Evolutionary conservation across 2,888 invertebrate species (phyloP).

Genomic region (Mesopsocus fuscifrons): DNA sequence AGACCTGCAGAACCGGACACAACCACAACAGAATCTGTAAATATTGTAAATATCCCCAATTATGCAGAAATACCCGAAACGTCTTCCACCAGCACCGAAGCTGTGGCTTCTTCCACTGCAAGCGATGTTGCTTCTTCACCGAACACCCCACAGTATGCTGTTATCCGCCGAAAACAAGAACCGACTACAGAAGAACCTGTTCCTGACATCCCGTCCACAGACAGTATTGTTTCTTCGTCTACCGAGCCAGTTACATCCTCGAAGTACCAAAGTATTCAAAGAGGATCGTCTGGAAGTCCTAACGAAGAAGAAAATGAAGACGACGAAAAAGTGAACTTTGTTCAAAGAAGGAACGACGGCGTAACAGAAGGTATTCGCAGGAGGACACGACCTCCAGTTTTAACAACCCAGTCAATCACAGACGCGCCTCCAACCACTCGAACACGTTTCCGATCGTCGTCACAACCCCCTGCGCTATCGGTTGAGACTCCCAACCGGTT

Average conservation of each 20-base stretch:
- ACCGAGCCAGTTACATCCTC: too few relatives aligned
- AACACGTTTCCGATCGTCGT: conserved; percentile 15
- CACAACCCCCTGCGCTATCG: conserved; percentile 17
- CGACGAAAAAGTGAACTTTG: not conserved
- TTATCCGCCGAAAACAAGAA: conserved; percentile 9
- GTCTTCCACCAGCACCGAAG: too few relatives aligned
- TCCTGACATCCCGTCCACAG: too few relatives aligned
- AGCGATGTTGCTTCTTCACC: too few relatives aligned
- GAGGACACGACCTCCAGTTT: conserved; percentile 8
- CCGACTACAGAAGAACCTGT: too few relatives aligned
- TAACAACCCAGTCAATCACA: conserved; percentile 9
- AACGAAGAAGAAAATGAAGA: conserved; percentile 13
- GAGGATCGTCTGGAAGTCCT: too few relatives aligned
- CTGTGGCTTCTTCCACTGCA: too few relatives aligned
- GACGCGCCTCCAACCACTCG: conserved; percentile 5
- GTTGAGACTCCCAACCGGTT: not conserved
- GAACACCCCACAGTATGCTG: too few relatives aligned
- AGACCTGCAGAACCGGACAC: conserved; percentile 12
- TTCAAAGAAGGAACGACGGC: conserved; percentile 2
- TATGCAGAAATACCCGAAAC: not conserved
- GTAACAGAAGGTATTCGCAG: not conserved
- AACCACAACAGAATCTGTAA: conserved; percentile 18
- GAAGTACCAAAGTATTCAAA: too few relatives aligned
- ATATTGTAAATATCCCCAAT: conserved; percentile 11
- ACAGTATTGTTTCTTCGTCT: too few relatives aligned